phyloP scores from a whole-genome alignment of 2,797 vertebrate species.

The Sebastes goodei region DNA sequence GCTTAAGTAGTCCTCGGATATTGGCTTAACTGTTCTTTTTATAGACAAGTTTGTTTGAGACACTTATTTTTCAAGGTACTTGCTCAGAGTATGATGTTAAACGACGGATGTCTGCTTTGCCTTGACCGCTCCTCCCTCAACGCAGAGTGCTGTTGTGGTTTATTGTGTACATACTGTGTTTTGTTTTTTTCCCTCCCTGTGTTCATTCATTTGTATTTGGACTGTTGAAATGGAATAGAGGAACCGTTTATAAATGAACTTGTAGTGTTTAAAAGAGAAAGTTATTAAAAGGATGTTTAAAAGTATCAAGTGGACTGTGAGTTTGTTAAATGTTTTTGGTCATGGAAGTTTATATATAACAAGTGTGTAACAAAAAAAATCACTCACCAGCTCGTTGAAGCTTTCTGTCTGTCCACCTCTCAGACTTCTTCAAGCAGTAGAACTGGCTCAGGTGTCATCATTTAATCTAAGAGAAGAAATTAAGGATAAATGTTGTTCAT shows the following conservation, averaged over 20 bases:
- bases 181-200: neutral
- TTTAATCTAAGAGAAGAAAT: neutral
- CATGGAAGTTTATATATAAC: neutral
- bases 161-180: conserved; percentile 59
- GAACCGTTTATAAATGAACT: conserved; percentile 59
- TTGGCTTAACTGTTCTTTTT: conserved; percentile 60
- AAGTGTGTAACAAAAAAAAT: neutral
- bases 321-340: neutral
- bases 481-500: neutral
- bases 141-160: conserved; percentile 47
- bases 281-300: conserved; percentile 58
- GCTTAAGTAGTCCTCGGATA: conserved; percentile 61
- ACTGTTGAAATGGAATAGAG: conserved; percentile 59
- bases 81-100: conserved; percentile 68
- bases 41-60: conserved; percentile 66
- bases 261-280: conserved; percentile 65
- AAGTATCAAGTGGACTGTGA: neutral
- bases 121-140: conserved; percentile 40
- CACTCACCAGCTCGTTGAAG: neutral
- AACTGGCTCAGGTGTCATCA: neutral
- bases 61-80: conserved; percentile 62
- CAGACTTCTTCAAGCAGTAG: neutral
- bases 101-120: conserved; percentile 60
- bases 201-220: conserved; percentile 68
- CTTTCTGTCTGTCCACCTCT: too few relatives aligned